Evolutionary conservation across 2,888 invertebrate species (phyloP).

Genomic region (Gymnosoma rotundatum): DNA sequence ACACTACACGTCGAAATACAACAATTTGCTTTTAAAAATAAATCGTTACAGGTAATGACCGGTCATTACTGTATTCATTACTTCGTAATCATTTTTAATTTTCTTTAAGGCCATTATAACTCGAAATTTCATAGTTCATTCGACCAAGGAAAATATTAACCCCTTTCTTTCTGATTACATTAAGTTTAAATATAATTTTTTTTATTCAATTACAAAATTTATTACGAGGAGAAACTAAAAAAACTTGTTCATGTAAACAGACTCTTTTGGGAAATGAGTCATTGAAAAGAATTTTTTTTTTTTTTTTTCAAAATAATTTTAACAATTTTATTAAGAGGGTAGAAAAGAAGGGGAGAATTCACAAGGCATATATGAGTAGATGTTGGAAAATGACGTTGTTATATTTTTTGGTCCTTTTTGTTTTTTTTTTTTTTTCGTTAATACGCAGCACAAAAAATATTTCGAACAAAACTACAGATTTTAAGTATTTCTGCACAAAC

Average conservation of each 20-base stretch:
- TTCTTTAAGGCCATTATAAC: neutral
- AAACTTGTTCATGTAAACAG: neutral
- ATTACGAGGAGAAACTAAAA: neutral
- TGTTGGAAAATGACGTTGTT: conserved; percentile 36
- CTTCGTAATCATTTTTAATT: neutral
- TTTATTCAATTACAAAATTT: neutral
- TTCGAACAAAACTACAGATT: conserved; percentile 22
- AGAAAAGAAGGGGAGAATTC: neutral
- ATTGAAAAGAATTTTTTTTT: conserved; percentile 2
- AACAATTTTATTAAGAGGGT: neutral
- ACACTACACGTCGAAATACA: too few relatives aligned
- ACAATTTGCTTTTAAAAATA: too few relatives aligned
- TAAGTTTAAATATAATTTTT: neutral
- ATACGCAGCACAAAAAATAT: conserved; percentile 40
- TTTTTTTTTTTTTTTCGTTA: conserved; percentile 17
- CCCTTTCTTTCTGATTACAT: neutral
- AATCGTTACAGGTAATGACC: too few relatives aligned
- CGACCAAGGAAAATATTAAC: neutral
- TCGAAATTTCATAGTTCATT: neutral
- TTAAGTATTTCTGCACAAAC: conserved; percentile 35
- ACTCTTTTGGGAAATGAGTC: conserved; percentile 20
- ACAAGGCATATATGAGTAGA: conserved; percentile 3
- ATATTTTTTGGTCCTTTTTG: neutral
- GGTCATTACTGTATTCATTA: neutral
- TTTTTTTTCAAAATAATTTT: conserved; percentile 10